Evolutionary conservation across 2,888 invertebrate species (phyloP), one percentile per base, ranked within the genome.

Genomic region (Dichetophora obliterata): DNA sequence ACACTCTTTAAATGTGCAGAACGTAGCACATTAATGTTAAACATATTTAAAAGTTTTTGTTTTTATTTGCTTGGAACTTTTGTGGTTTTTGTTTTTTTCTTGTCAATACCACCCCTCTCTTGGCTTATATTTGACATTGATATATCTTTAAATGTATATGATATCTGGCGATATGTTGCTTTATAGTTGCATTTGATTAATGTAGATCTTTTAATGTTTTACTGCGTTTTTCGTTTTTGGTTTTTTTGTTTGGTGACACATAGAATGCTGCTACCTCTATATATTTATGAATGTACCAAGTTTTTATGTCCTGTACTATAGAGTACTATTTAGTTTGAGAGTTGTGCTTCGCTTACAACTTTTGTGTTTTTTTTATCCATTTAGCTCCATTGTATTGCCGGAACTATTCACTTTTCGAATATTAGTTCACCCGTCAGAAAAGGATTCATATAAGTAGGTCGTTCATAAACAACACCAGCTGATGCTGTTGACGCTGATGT

Each of bases 341-440:
- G 43, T 43, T 43, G 43, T 11, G 11, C 43, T 43, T 43, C 43
- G 43, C 14, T 43, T 11, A 11, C 1, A 43, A 43, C 31, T 3
- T 31, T 31, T 31, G 31, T 31, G 43, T 43, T 43, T 43, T 43
- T 6, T 43, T 11, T 43, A 11, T 3, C 43, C 43, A 43, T 43
- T 59, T 59, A 27, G 27, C 27, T 59, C 5, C 16, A 59, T 59
- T 59, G 34, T 11, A 22, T 57, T 14, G 52, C 11, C 1, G 43
- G 8, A 0, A 31, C n/a, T 1, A 4, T 76, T 85, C 86, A 87
- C 82, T 87, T 87, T 76, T 87, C 87, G 75, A 87, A 87, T 80
- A 87, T 87, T 16, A 87, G 83, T 79, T 87, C 87, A 66, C 87
- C 86, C 76, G 86, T 87, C 48, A 87, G 82, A 75, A 87, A 86